phyloP scores from a whole-genome alignment of 2,888 invertebrate species.

The Rhogogaster chlorosoma region DNA sequence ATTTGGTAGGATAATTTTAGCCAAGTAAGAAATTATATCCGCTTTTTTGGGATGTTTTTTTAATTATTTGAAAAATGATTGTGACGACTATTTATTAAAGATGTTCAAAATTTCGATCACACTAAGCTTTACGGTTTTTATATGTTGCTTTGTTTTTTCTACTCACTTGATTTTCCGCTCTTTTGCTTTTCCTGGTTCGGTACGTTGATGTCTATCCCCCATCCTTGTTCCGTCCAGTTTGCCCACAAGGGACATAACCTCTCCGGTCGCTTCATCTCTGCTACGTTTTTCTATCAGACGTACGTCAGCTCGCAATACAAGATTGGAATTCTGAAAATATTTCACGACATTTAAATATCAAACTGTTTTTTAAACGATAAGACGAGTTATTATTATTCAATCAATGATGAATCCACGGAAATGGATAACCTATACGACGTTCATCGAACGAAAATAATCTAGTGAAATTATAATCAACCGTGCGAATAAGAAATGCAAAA shows the following conservation, averaged over 20 bases:
- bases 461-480: neutral
- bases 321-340: constrained; percentile 95
- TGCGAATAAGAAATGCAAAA: neutral
- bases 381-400: constrained; percentile 27
- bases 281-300: constrained; percentile 97
- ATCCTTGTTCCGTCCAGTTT: constrained; percentile 94
- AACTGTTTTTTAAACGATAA: neutral
- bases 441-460: neutral
- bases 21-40: neutral
- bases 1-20: neutral
- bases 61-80: neutral
- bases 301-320: constrained; percentile 99
- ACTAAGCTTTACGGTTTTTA: neutral
- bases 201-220: constrained; percentile 97
- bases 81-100: neutral
- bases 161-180: constrained; percentile 95
- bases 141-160: neutral
- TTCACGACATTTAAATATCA: constrained; percentile 47
- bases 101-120: neutral
- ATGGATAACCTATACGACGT: constrained; percentile 54
- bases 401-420: constrained; percentile 27
- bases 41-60: neutral
- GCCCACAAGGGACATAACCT: constrained; percentile 96
- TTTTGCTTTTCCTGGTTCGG: constrained; percentile 95
- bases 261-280: constrained; percentile 99